phyloP scores from a whole-genome alignment of 2,888 invertebrate genomes.

The Trichopoda pennipes region DNA sequence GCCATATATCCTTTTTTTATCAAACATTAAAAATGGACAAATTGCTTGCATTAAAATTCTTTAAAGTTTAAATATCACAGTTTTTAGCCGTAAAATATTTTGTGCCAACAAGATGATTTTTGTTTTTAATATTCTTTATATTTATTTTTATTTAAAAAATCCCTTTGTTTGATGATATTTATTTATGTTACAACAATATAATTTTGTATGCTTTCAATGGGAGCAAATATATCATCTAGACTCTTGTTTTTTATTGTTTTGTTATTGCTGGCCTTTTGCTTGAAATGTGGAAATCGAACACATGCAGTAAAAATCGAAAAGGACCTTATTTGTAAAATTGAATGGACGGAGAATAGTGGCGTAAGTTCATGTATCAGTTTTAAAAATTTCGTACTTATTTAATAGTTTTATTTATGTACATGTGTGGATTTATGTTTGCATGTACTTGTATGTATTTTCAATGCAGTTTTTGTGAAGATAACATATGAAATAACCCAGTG shows the following conservation, averaged over 20 bases:
- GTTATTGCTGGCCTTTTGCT: slow-evolving; percentile 41
- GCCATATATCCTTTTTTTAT: background rate
- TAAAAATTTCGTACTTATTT: background rate
- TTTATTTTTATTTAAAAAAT: background rate
- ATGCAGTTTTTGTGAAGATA: slow-evolving; percentile 6
- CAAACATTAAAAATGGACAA: background rate
- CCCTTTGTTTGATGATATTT: background rate
- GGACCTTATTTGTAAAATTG: slow-evolving; percentile 23
- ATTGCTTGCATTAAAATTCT: background rate
- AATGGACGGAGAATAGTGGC: background rate
- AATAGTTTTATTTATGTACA: background rate
- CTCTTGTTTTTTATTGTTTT: slow-evolving; percentile 40
- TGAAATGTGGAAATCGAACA: background rate
- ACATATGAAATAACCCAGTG: slow-evolving; percentile 37
- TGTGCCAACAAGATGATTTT: background rate
- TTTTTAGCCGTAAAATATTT: background rate
- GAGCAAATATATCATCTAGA: slow-evolving; percentile 41
- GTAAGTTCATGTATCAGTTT: slow-evolving; percentile 2
- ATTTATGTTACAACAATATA: slow-evolving; percentile 24
- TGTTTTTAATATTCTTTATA: background rate
- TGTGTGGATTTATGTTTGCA: background rate
- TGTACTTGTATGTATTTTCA: too few relatives aligned
- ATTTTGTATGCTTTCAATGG: slow-evolving; percentile 24
- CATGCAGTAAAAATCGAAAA: slow-evolving; percentile 25
- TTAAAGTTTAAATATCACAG: too few relatives aligned